Conservation (phyloP, 2,888 invertebrate species). For the Heliconius charithonia region DNA sequence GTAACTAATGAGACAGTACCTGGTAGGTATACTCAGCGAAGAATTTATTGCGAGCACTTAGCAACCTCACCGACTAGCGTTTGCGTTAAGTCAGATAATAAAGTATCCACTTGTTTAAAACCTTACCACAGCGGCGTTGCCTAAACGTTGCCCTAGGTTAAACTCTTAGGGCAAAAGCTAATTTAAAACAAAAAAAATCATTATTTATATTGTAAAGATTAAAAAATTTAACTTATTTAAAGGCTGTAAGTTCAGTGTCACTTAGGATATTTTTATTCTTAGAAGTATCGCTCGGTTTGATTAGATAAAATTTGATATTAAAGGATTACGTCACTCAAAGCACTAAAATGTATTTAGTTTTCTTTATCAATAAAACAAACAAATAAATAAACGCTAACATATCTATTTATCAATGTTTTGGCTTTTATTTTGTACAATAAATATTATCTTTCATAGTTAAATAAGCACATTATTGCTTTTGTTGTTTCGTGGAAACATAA, state of each 20-base stretch:
- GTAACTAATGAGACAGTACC: slow-evolving; percentile 71
- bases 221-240: not conserved
- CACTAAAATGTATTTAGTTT: not conserved
- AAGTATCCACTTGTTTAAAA: slow-evolving; percentile 59
- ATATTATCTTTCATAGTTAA: too few relatives aligned
- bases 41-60: slow-evolving; percentile 78
- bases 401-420: too few relatives aligned
- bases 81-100: slow-evolving; percentile 61
- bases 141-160: slow-evolving; percentile 12
- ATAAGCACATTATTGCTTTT: not conserved
- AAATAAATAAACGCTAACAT: not conserved
- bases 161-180: not conserved
- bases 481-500: not conserved
- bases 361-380: not conserved
- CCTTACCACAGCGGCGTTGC: slow-evolving; percentile 51
- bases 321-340: not conserved
- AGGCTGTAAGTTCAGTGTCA: not conserved
- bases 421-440: too few relatives aligned
- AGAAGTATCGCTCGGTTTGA: not conserved
- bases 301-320: not conserved
- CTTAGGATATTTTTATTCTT: too few relatives aligned
- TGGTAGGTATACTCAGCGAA: slow-evolving; percentile 65
- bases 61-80: slow-evolving; percentile 62
- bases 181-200: not conserved
- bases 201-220: not conserved